Base-by-base conservation (phyloP, 2,113 vertebrate species). In the Enhydra lutris region DNA sequence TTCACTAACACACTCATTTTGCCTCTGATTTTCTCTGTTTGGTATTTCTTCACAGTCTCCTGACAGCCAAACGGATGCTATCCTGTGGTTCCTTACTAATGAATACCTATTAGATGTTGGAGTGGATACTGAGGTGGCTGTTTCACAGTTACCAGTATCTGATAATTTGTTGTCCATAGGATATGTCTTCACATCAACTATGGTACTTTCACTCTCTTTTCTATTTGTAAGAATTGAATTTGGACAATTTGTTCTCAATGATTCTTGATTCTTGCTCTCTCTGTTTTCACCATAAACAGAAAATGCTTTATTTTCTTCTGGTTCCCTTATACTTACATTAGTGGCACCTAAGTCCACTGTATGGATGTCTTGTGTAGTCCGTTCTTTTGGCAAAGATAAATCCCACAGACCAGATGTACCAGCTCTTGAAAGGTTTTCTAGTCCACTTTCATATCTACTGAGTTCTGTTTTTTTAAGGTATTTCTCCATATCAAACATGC, bases 401-500 rank as follows among this genome's bases (percentile, higher is more conserved):
- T 98, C 96, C 97, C 94, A 95, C 45, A 92, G 6, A 89, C 91
- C 59, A 95, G 98, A 97, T 1, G 83, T 24, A 42, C 92, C 94
- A 24, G 82, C 39, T 95, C 95, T 98, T 63, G 92, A 61, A 86
- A 95, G 29, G 36, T 94, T 99, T 98, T 97, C 98, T 0, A 61
- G 65, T 7, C 97, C 95, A 91, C 73, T 98, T 89, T 99, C 98
- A 74, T 57, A 98, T 80, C 95, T 97, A n/a, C 97, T 98, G 7
- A 98, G 55, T 3, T 99, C 99, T 3, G 98, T 98, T 98, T 98
- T 99, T 97, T 98, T 99, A 69, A 99, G 98, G 91, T 99, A 99
- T 98, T 99, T 99, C 96, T 99, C 99, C 94, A 99, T 98, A 98
- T 99, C 99, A 95, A 99, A 99, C 36, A 71, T 92, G 90, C 96